These are phyloP conservation scores for Lasioglossum pauxillum DNA, from an alignment of 2,888 invertebrate genomes.

Conservation along the genomic window DNA sequence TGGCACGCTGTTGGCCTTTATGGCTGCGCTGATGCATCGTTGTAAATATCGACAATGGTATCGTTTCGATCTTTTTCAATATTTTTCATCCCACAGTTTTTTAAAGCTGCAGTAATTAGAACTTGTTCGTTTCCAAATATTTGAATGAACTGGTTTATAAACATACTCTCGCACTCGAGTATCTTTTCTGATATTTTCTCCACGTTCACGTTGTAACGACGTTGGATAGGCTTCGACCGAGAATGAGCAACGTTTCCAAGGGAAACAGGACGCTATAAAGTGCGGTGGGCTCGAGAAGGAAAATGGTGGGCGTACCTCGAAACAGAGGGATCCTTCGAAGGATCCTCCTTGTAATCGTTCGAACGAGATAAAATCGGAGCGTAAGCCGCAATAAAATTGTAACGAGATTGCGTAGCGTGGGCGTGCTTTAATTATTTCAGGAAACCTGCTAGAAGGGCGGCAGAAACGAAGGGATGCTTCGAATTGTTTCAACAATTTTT, in stretches of 20 bases:
- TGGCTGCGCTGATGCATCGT: not conserved
- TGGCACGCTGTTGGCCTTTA: not conserved
- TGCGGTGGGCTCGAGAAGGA: conserved; percentile 10
- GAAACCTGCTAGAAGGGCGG: conserved; percentile 38
- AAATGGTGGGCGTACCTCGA: conserved; percentile 30
- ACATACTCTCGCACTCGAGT: not conserved
- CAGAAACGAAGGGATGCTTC: conserved; percentile 41
- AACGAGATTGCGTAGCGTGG: conserved; percentile 66
- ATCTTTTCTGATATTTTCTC: not conserved
- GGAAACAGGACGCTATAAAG: conserved; percentile 4
- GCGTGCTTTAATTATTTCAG: conserved; percentile 70
- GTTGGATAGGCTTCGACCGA: not conserved
- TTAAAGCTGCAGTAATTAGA: not conserved
- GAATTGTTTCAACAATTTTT: conserved; percentile 69
- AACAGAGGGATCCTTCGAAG: conserved; percentile 54
- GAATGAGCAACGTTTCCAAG: not conserved
- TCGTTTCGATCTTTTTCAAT: not conserved
- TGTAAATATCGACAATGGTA: not conserved
- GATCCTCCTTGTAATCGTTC: conserved; percentile 53
- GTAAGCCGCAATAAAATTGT: conserved; percentile 70
- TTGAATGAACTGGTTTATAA: not conserved
- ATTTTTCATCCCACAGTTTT: not conserved
- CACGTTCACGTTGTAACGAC: not conserved
- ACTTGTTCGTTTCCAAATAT: not conserved
- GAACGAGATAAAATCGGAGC: conserved; percentile 67